Percentiles rank a stretch among this genome's conserved stretches.
Conservation (phyloP, 1,140 invertebrate species). For the Drosophila lowei region DNA sequence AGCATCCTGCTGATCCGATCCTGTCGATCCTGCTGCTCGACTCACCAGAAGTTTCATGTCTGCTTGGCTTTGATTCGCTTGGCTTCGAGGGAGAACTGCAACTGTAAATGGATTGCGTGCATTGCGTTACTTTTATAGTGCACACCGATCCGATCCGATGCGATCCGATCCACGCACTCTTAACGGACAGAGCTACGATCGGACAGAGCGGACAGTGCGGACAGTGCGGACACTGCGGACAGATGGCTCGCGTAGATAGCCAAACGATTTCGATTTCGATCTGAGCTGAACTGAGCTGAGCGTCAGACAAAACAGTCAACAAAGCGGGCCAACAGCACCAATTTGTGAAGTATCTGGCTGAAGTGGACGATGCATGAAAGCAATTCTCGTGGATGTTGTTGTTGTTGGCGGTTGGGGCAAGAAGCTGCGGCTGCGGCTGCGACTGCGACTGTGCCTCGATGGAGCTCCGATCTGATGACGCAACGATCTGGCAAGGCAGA, state of each 20-base stretch:
- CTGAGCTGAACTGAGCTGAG: slow-evolving; percentile 20
- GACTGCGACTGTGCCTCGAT: neutral
- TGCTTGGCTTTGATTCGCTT: slow-evolving; percentile 41
- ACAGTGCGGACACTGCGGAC: slow-evolving; percentile 29
- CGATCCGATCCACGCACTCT: slow-evolving; percentile 30
- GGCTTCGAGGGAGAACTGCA: slow-evolving; percentile 62
- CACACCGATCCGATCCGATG: neutral
- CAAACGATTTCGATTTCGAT: slow-evolving; percentile 55
- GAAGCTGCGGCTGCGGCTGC: slow-evolving; percentile 7
- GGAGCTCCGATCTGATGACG: slow-evolving; percentile 5
- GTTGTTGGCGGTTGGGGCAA: slow-evolving; percentile 54
- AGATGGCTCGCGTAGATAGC: slow-evolving; percentile 57
- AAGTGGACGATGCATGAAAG: slow-evolving; percentile 37
- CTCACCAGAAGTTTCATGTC: slow-evolving; percentile 74
- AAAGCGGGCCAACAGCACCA: slow-evolving; percentile 77
- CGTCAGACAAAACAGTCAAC: slow-evolving; percentile 55
- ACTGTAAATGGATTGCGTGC: slow-evolving; percentile 73
- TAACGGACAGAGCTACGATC: slow-evolving; percentile 26
- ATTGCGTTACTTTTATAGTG: slow-evolving; percentile 72
- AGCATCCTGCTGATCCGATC: slow-evolving; percentile 12
- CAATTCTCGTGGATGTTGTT: slow-evolving; percentile 55
- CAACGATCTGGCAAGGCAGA: slow-evolving; percentile 65
- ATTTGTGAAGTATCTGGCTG: slow-evolving; percentile 77
- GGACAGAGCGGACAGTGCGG: slow-evolving; percentile 7
- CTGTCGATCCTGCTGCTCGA: slow-evolving; percentile 2